phyloP scores from a whole-genome alignment of 2,888 invertebrate genomes.

The Lottia scabra region DNA sequence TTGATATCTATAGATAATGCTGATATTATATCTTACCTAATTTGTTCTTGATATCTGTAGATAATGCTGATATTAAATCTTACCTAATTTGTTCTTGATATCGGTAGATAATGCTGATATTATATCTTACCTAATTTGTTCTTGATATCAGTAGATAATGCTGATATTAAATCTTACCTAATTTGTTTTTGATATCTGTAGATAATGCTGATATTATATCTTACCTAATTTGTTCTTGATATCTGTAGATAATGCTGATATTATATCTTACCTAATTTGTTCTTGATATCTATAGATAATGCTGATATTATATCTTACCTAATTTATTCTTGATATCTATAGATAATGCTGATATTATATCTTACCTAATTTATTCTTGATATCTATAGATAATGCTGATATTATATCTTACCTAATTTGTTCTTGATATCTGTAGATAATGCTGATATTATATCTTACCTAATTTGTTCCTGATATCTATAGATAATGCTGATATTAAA shows the following conservation, averaged over 20 bases:
- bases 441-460: slow-evolving; percentile 34
- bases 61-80: slow-evolving; percentile 36
- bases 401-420: slow-evolving; percentile 38
- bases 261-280: slow-evolving; percentile 37
- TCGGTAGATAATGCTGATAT: slow-evolving; percentile 38
- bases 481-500: slow-evolving; percentile 36
- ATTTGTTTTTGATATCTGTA: slow-evolving; percentile 41
- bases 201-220: slow-evolving; percentile 36
- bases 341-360: slow-evolving; percentile 36
- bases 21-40: slow-evolving; percentile 33
- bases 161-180: slow-evolving; percentile 34
- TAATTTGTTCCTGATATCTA: slow-evolving; percentile 42
- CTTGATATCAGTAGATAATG: slow-evolving; percentile 38
- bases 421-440: slow-evolving; percentile 40
- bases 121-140: slow-evolving; percentile 39
- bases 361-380: slow-evolving; percentile 41
- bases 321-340: slow-evolving; percentile 41
- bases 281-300: slow-evolving; percentile 38
- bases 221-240: slow-evolving; percentile 41
- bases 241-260: slow-evolving; percentile 37
- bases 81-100: slow-evolving; percentile 41
- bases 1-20: slow-evolving; percentile 39
- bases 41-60: slow-evolving; percentile 41
- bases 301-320: slow-evolving; percentile 35
- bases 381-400: slow-evolving; percentile 34